Evolutionary conservation across 1,140 invertebrate species (phyloP).

Genomic region (Pentalonia nigronervosa): DNA sequence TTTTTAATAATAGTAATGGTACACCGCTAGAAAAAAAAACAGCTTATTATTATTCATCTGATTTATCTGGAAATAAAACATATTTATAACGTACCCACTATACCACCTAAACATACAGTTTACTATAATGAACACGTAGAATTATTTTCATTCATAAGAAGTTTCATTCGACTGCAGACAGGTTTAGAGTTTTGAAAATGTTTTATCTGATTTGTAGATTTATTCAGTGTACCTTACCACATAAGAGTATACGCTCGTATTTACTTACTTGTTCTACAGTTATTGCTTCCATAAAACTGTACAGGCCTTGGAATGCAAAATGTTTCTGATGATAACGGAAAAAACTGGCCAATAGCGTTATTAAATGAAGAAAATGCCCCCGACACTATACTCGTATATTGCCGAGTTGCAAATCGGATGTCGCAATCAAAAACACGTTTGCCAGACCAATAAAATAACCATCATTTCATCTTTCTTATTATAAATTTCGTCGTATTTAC

Average conservation of each 20-base stretch:
- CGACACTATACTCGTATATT: not conserved
- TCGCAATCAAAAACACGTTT: constrained; percentile 43
- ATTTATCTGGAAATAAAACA: constrained; percentile 45
- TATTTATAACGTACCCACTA: constrained; percentile 30
- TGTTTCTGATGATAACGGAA: constrained; percentile 21
- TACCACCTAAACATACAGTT: not conserved
- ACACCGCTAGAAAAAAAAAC: not conserved
- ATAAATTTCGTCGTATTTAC: not conserved
- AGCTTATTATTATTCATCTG: constrained; percentile 45
- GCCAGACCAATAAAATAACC: constrained; percentile 40
- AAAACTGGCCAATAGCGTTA: constrained; percentile 1
- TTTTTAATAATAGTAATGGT: constrained; percentile 33
- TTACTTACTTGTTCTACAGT: not conserved
- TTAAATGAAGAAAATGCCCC: constrained; percentile 10
- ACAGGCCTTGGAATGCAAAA: not conserved
- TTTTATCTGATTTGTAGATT: constrained; percentile 30
- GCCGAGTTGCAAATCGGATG: constrained; percentile 47
- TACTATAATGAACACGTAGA: constrained; percentile 55
- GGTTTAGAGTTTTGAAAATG: constrained; percentile 32
- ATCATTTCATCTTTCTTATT: not conserved
- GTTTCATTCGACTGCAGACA: not conserved
- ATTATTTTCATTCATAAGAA: constrained; percentile 55
- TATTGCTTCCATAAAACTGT: constrained; percentile 42
- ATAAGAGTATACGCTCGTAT: constrained; percentile 16
- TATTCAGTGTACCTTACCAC: not conserved